A percentile compares a stretch with the other conserved stretches of the same genome.
Evolutionary conservation across 2,113 vertebrate species (phyloP).

Genomic region (Anarhynchus alexandrinus): DNA sequence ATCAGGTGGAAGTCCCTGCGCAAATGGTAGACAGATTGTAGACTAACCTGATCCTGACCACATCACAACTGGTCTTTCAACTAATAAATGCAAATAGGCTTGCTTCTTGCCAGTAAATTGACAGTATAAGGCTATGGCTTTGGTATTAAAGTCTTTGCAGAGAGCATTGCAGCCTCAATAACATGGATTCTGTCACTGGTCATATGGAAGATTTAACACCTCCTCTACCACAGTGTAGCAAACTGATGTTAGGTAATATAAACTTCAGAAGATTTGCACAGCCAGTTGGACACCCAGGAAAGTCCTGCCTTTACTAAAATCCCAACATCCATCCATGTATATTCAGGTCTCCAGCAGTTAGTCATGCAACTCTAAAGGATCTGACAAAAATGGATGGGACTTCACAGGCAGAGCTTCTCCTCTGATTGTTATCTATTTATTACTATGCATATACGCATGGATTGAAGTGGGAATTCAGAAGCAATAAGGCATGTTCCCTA

Average conservation of each 20-base stretch:
- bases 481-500: background rate
- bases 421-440: background rate
- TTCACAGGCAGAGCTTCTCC: background rate
- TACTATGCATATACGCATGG: background rate
- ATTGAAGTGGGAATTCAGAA: background rate
- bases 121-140: background rate
- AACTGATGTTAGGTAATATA: background rate
- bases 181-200: background rate
- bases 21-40: background rate
- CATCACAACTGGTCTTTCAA: background rate
- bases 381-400: background rate
- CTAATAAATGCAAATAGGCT: background rate
- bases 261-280: background rate
- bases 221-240: background rate
- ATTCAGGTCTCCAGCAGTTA: background rate
- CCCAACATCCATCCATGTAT: background rate
- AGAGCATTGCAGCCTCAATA: background rate
- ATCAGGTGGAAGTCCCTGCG: background rate
- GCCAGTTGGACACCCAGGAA: background rate
- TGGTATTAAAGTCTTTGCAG: background rate
- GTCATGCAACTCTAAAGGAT: background rate
- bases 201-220: background rate
- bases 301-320: background rate
- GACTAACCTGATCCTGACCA: background rate
- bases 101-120: background rate